Conservation (phyloP, 2,113 vertebrate species). For the Urocitellus parryii region DNA sequence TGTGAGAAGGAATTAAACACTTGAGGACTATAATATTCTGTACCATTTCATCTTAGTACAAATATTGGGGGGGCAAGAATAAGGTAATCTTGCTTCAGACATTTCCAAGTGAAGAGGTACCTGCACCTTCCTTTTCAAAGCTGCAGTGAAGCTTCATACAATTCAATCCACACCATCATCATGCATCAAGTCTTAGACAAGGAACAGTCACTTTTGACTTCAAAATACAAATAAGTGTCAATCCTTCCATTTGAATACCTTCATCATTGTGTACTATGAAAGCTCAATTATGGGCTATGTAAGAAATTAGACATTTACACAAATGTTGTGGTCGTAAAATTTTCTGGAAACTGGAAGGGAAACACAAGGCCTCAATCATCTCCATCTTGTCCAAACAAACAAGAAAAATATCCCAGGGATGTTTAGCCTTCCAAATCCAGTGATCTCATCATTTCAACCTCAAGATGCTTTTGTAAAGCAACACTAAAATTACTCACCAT, state of each 20-base stretch:
- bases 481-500: background rate
- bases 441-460: background rate
- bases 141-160: background rate
- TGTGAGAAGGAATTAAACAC: conserved; percentile 81
- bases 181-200: conserved; percentile 41
- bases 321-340: background rate
- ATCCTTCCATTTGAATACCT: background rate
- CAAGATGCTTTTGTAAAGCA: background rate
- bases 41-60: conserved; percentile 59
- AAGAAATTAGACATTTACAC: conserved; percentile 4
- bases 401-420: background rate
- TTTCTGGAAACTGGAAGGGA: background rate
- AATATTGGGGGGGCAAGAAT: conserved; percentile 45
- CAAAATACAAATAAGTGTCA: conserved; percentile 22
- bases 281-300: background rate
- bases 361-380: background rate
- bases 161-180: background rate
- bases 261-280: background rate
- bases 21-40: conserved; percentile 69
- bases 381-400: background rate
- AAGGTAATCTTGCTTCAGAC: conserved; percentile 50
- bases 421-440: background rate
- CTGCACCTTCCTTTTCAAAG: background rate
- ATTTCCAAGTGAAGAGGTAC: conserved; percentile 43
- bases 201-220: background rate